A percentile compares a stretch with the other conserved stretches of the same genome.
Conservation (phyloP, 1,140 invertebrate genomes). For the Ceratosolen solmsi region DNA sequence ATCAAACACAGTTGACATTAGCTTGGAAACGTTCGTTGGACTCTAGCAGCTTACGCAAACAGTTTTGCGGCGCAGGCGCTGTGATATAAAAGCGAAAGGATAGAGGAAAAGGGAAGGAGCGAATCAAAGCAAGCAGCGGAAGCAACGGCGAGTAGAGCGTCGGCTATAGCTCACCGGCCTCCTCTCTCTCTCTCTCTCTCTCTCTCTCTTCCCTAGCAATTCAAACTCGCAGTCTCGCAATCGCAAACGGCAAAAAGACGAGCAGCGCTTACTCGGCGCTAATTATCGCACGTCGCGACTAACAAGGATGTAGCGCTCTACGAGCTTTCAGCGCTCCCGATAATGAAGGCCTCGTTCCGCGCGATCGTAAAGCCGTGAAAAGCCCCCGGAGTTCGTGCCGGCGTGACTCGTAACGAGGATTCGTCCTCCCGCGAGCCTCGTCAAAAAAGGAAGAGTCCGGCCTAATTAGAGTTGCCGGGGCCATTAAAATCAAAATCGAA, state of each 20-base stretch:
- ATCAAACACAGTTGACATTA: too few relatives aligned
- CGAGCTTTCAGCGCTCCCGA: constrained; percentile 25
- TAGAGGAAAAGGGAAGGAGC: not conserved
- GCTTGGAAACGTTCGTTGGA: too few relatives aligned
- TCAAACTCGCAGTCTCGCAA: not conserved
- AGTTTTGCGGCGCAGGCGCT: too few relatives aligned
- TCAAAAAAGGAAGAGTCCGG: too few relatives aligned
- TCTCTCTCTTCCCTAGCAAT: too few relatives aligned
- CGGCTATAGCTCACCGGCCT: not conserved
- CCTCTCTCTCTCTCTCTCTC: too few relatives aligned
- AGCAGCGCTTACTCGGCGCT: not conserved
- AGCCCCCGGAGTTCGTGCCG: constrained; percentile 11
- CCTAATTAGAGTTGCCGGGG: constrained; percentile 25
- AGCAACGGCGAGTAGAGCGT: not conserved
- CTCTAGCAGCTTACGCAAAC: not conserved
- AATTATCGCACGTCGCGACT: constrained; percentile 39
- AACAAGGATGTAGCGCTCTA: constrained; percentile 1
- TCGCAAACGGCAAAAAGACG: not conserved
- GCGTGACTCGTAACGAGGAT: constrained; percentile 13
- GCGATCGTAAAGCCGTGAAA: constrained; percentile 14
- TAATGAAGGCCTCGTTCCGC: not conserved
- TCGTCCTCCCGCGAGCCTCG: not conserved
- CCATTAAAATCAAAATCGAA: constrained; percentile 21
- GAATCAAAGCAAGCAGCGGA: not conserved
- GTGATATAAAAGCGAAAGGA: not conserved